Evolutionary conservation across 2,888 invertebrate genomes (phyloP).

Genomic region (Dolichopus griseipennis): DNA sequence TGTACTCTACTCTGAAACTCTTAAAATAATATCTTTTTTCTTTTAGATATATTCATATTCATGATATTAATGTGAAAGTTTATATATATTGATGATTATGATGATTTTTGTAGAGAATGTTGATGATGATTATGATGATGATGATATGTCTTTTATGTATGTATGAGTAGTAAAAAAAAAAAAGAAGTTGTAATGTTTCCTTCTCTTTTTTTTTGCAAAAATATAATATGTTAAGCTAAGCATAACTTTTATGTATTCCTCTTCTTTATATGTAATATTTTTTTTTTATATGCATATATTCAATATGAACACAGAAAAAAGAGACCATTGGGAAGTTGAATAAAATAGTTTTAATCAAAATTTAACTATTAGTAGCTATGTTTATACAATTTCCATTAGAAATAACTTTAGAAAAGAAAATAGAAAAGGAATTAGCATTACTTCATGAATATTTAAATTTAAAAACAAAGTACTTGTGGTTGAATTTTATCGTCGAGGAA

Average conservation of each 20-base stretch:
- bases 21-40: background rate
- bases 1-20: background rate
- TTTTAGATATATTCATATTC: background rate
- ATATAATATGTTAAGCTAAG: background rate
- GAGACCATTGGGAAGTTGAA: too few species aligned
- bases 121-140: background rate
- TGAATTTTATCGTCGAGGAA: too few species aligned
- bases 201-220: background rate
- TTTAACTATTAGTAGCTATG: too few species aligned
- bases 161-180: too few species aligned
- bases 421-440: too few species aligned
- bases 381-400: too few species aligned
- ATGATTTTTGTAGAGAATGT: too few species aligned
- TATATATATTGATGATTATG: background rate
- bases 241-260: background rate
- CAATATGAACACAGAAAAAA: too few species aligned
- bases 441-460: too few species aligned
- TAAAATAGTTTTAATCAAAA: too few species aligned
- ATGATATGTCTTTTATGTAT: background rate
- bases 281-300: background rate
- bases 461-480: too few species aligned
- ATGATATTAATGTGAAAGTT: background rate
- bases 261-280: background rate
- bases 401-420: too few species aligned
- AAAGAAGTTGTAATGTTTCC: constrained; percentile 1